Evolutionary conservation across 2,797 vertebrate species (phyloP), one percentile per base, ranked within the genome.

Genomic region (Heteromormyrus szaboi): DNA sequence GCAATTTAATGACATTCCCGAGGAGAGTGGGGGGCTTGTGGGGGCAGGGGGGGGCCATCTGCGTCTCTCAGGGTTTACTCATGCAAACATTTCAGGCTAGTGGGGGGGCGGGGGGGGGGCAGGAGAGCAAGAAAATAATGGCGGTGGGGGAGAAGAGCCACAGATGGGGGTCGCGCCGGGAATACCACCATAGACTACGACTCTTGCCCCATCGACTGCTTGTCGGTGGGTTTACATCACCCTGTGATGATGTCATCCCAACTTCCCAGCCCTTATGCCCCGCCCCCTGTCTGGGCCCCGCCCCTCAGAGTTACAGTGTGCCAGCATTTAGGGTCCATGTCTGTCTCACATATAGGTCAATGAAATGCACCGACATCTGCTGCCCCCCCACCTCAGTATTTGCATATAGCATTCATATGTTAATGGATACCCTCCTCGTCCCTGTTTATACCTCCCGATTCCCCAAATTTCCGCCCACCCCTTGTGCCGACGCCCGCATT

Each of bases 261-360:
- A 95, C 94, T 94, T 94, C 94, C 94, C 94, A 95, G 94, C 94
- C 95, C 95, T 94, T 95, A 62, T 9, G 95, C 95, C 96, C 89
- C 84, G 87, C 87, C 88, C 48, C 89, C 83, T 41, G 89, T 89
- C 22, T 68, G 4, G 95, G 95, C 96, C 96, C 96, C 97, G 97
- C 96, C 95, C 96, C 96, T 96, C 96, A 95, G 96, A 95, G 96
- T 95, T 94, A 95, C 94, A 96, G 96, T 96, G 96, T 97, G 97
- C 97, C 96, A 95, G 96, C 97, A 96, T 97, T 98, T 97, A 98
- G 98, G 97, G 97, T 98, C 98, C 98, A 97, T 97, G 98, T 99
- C 97, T 97, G 97, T 98, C 98, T 99, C 98, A 98, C 98, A 99
- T 99, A 98, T 99, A 99, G 98, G 98, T 99, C 98, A 99, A 99